These are phyloP conservation scores for Montipora efflorescens DNA, from an alignment of 64 coral and sea anemone genomes.

Conservation along the genomic window DNA sequence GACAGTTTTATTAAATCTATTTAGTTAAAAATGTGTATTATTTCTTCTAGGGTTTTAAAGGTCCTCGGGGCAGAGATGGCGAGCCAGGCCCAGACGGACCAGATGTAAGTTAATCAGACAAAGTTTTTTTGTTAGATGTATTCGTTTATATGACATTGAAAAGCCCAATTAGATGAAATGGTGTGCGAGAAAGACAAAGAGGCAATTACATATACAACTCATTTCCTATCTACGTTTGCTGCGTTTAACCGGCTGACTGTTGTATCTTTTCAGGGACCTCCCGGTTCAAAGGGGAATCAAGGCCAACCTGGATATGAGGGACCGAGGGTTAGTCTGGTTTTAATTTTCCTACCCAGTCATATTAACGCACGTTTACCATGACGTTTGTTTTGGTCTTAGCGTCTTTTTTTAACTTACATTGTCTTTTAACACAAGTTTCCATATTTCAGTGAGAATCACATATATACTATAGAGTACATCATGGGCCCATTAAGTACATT, in stretches of 20 bases:
- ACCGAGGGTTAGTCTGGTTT: neutral
- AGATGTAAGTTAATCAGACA: neutral
- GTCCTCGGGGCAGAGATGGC: neutral
- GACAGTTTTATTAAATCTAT: too few species aligned
- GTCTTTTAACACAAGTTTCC: too few species aligned
- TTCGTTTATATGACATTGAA: neutral
- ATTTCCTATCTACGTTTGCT: neutral
- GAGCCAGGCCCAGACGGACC: constrained; percentile 5
- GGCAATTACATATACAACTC: too few species aligned
- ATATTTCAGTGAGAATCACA: too few species aligned
- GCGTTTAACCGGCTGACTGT: too few species aligned
- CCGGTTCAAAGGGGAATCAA: neutral
- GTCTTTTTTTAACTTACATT: too few species aligned
- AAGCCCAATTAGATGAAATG: too few species aligned
- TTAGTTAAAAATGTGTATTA: neutral
- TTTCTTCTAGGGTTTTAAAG: constrained; percentile 20
- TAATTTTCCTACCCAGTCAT: neutral
- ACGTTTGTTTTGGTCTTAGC: too few species aligned
- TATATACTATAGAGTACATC: too few species aligned
- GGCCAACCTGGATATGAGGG: constrained; percentile 4
- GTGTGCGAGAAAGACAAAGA: too few species aligned
- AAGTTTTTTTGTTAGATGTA: neutral
- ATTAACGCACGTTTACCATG: neutral
- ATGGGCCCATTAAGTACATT: too few species aligned
- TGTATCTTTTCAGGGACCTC: neutral